phyloP scores from a whole-genome alignment of 2,888 invertebrate genomes.

The Prenolepis imparis region DNA sequence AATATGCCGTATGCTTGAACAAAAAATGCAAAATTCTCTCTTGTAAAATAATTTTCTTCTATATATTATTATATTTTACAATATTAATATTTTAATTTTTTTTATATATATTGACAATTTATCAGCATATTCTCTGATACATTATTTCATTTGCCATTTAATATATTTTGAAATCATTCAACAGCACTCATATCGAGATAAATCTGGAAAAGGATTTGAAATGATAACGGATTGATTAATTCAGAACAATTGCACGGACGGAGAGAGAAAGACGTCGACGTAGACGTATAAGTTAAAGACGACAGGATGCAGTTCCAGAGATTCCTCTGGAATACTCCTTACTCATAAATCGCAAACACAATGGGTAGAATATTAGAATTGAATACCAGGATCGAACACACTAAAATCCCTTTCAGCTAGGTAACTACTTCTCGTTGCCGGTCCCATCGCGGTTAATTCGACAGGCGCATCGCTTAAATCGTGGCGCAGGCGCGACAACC shows the following conservation, averaged over 20 bases:
- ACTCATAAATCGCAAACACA: neutral
- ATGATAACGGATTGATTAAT: neutral
- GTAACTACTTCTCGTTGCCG: neutral
- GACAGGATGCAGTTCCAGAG: neutral
- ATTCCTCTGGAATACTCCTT: neutral
- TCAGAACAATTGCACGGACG: neutral
- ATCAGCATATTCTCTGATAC: neutral
- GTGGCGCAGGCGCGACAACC: constrained; percentile 38
- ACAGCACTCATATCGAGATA: neutral
- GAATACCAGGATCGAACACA: neutral
- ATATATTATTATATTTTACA: neutral
- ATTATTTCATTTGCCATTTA: neutral
- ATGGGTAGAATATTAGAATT: neutral
- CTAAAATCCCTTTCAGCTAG: neutral
- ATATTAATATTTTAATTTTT: too few relatives aligned
- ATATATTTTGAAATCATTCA: neutral
- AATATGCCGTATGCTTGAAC: too few relatives aligned
- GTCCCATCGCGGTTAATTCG: constrained; percentile 66
- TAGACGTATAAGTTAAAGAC: neutral
- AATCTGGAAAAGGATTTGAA: neutral
- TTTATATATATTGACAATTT: neutral
- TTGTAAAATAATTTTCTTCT: neutral
- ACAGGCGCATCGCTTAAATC: constrained; percentile 65
- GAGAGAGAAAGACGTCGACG: neutral
- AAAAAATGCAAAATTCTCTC: neutral